Percentiles rank a stretch among this genome's conserved stretches.
Conservation (phyloP, 2,113 vertebrate genomes). For the Clarias magur region DNA sequence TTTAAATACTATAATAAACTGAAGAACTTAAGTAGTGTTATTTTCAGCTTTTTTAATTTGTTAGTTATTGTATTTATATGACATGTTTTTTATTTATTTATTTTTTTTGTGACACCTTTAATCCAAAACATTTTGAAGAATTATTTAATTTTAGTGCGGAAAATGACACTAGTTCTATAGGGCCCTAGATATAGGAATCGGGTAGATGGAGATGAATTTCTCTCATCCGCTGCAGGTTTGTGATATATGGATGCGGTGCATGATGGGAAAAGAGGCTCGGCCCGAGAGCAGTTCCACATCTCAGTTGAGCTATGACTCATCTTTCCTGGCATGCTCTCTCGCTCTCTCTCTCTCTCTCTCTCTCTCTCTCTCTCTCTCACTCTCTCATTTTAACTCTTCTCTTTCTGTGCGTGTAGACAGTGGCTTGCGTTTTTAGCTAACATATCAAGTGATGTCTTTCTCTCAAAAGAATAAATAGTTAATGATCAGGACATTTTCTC, state of each 20-base stretch:
- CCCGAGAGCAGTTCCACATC: slow-evolving; percentile 33
- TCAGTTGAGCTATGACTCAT: slow-evolving; percentile 45
- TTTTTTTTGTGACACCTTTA: neutral
- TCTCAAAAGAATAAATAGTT: neutral
- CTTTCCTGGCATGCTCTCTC: slow-evolving; percentile 40
- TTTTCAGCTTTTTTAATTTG: neutral
- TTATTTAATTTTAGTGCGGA: neutral
- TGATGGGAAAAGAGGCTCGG: slow-evolving; percentile 25
- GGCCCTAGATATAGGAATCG: neutral
- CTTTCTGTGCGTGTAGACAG: neutral
- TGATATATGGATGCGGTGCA: slow-evolving; percentile 23
- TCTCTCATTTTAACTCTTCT: neutral
- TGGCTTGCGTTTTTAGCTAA: neutral
- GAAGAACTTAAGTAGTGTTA: neutral
- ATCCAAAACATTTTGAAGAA: neutral
- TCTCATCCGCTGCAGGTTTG: slow-evolving; percentile 16
- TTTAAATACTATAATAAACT: neutral
- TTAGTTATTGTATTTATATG: neutral
- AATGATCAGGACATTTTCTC: neutral
- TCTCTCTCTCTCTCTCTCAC: slow-evolving; percentile 7
- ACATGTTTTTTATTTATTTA: neutral
- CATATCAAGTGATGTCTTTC: neutral
- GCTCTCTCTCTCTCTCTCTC: slow-evolving; percentile 16
- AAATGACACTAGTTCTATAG: neutral
- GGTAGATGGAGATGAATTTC: slow-evolving; percentile 9